Evolutionary conservation across 1,140 invertebrate genomes (phyloP), one percentile per base, ranked within the genome.

Genomic region (Bombus affinis): DNA sequence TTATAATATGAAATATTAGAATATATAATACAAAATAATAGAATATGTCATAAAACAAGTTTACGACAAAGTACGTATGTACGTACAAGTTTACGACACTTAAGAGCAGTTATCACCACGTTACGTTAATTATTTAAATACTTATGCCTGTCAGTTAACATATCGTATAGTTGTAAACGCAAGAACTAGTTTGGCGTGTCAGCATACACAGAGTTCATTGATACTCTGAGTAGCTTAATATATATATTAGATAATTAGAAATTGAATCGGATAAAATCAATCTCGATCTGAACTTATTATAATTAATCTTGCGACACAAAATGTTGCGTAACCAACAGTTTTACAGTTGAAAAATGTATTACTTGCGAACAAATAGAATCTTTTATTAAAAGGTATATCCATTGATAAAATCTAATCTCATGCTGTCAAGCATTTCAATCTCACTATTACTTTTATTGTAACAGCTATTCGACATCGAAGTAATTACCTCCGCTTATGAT

Each of bases 401-500:
- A 35, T 68, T 2, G 65, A 35, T 68, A 32, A 68, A 37, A 68
- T 68, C 65, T 22, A 37, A n/a, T 35, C 35, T 22, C 32, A 35
- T 6, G 32, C 18, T 68, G 22, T 35, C 10, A 65, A 53, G 5
- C 35, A 22, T 35, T 32, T 37, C 37, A 68, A 68, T 68, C 9
- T 68, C 18, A 15, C 32, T 15, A 22, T 8, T 35, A 32, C 35
- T 68, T 62, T 22, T 68, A 71, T 71, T 28, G 22, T 44, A n/a
- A 18, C 13, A 72, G 1, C 2, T 62, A 96, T 93, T 25, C 96
- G 95, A n/a, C 95, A 96, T 92, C 93, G 96, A 95, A 15, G 96
- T 92, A 32, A 97, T 95, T 94, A 94, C 96, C 97, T 86, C 96
- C 96, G 76, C 95, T 96, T 12, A 97, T 80, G 76, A 97, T 95